Conservation (phyloP, 2,113 vertebrate genomes). For the Narcine bancroftii region DNA sequence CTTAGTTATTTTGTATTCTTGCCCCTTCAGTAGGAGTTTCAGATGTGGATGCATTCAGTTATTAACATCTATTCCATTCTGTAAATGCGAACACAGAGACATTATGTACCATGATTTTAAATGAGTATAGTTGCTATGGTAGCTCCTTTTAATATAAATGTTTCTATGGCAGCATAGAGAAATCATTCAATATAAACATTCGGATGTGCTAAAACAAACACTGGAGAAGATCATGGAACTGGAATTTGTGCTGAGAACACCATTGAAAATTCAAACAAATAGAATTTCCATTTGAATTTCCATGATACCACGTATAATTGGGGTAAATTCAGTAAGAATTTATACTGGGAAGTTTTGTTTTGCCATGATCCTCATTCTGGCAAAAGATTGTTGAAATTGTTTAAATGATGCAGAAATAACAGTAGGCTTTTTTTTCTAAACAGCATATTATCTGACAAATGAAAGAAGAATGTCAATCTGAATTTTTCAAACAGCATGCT, state of each 20-base stretch:
- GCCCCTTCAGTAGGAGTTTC: not conserved
- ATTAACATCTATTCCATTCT: not conserved
- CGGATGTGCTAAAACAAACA: not conserved
- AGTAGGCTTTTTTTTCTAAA: not conserved
- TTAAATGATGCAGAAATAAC: not conserved
- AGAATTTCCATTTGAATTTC: not conserved
- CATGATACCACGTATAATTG: no score
- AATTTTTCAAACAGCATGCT: not conserved
- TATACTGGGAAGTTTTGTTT: not conserved
- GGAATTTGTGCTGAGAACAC: not conserved
- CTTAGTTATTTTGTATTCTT: not conserved
- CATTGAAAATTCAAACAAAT: not conserved
- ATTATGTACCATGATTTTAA: not conserved
- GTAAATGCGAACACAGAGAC: not conserved
- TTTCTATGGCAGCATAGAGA: not conserved
- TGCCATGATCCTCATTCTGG: not conserved
- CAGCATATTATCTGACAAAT: not conserved
- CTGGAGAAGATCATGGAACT: not conserved
- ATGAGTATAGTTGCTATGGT: not conserved
- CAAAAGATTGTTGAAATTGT: not conserved
- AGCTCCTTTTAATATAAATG: not conserved
- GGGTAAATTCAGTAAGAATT: not conserved
- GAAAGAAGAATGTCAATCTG: not conserved
- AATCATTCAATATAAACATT: not conserved
- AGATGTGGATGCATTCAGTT: not conserved